These are phyloP conservation scores for Nyctibius grandis DNA, from an alignment of 2,797 vertebrate species.

Conservation along the genomic window DNA sequence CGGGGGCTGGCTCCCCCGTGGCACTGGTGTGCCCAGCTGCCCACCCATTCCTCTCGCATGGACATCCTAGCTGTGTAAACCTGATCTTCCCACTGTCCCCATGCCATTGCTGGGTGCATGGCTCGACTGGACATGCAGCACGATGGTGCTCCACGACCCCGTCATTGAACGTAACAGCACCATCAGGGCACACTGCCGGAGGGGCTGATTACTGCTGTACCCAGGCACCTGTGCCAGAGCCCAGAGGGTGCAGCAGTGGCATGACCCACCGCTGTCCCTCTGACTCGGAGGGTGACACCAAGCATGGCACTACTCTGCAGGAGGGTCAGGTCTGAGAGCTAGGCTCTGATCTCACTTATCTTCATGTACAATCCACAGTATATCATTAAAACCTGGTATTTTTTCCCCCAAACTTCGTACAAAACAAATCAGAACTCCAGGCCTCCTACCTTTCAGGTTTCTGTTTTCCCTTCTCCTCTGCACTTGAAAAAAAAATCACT, in stretches of 20 bases:
- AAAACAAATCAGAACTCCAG: not conserved
- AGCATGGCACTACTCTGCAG: rapidly evolving
- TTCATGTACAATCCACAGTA: not conserved
- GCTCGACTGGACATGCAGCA: rapidly evolving
- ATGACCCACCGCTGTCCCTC: not conserved
- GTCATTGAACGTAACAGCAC: rapidly evolving
- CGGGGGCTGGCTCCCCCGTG: rapidly evolving
- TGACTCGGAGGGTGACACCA: rapidly evolving
- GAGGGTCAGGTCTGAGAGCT: not conserved
- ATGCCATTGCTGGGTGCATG: rapidly evolving
- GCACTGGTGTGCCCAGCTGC: not conserved
- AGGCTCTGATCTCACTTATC: not conserved
- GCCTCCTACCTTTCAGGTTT: not conserved
- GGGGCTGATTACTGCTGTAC: not conserved
- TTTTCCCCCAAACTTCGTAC: not conserved
- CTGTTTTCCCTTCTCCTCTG: not conserved
- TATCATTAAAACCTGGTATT: not conserved
- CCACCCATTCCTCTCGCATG: not conserved
- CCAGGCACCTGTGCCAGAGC: not conserved
- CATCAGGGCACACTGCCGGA: not conserved
- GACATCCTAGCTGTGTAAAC: not conserved
- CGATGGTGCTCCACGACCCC: rapidly evolving
- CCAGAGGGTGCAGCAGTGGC: not conserved
- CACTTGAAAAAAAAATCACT: not conserved
- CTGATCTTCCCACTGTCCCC: not conserved